Conservation (phyloP, 2,113 vertebrate genomes). For the Telmatochromis brichardi region DNA sequence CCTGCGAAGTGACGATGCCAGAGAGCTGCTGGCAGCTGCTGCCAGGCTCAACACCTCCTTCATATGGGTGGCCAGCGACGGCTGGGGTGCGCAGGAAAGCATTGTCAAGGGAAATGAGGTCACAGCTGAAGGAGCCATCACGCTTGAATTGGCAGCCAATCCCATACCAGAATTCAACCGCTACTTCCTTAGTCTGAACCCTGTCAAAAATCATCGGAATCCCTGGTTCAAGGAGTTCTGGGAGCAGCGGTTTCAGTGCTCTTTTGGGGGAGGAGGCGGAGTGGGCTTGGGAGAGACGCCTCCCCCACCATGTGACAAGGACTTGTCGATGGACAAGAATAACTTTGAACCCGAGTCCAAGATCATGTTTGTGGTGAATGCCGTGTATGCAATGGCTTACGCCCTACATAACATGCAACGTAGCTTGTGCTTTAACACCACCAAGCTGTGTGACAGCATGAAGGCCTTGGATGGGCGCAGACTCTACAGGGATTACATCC, state of each 20-base stretch:
- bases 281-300: conserved; percentile 46
- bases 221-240: conserved; percentile 98
- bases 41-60: conserved; percentile 89
- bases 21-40: conserved; percentile 89
- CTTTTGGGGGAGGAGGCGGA: conserved; percentile 51
- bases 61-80: conserved; percentile 96
- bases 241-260: conserved; percentile 97
- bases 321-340: conserved; percentile 80
- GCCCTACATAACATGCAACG: conserved; percentile 94
- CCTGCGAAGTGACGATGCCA: conserved; percentile 88
- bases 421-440: conserved; percentile 88
- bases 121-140: conserved; percentile 89
- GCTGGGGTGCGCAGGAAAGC: conserved; percentile 97
- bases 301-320: conserved; percentile 76
- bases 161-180: conserved; percentile 85
- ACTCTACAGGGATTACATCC: conserved; percentile 91
- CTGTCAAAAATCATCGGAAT: conserved; percentile 85
- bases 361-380: conserved; percentile 99
- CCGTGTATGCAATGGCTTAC: conserved; percentile 91
- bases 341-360: conserved; percentile 97
- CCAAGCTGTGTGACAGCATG: conserved; percentile 90
- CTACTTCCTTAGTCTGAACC: conserved; percentile 88
- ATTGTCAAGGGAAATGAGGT: conserved; percentile 93
- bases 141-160: conserved; percentile 90
- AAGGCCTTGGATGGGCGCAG: conserved; percentile 87